These are phyloP conservation scores for Atta texana DNA, from an alignment of 1,140 invertebrate genomes.

Conservation along the genomic window DNA sequence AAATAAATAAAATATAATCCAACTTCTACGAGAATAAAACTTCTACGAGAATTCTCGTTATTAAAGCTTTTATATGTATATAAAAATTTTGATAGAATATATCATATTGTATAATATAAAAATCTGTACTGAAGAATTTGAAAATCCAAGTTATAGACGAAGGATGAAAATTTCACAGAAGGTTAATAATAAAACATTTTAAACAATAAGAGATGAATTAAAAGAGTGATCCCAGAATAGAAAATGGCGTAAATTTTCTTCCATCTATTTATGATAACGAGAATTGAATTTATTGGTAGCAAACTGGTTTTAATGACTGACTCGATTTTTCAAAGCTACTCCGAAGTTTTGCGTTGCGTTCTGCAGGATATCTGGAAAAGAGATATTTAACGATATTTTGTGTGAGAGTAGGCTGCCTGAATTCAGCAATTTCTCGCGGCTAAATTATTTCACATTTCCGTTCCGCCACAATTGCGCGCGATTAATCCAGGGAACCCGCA, in stretches of 20 bases:
- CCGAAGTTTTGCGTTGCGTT: background rate
- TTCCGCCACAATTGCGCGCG: background rate
- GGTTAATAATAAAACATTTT: background rate
- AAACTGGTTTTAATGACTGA: background rate
- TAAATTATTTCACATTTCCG: slow-evolving; percentile 32
- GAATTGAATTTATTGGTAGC: background rate
- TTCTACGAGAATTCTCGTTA: too few species aligned
- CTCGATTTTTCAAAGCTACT: background rate
- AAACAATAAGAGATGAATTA: background rate
- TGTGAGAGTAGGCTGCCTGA: background rate
- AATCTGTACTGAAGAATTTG: too few species aligned
- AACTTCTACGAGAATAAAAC: too few species aligned
- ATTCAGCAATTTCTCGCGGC: background rate
- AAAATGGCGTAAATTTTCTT: background rate
- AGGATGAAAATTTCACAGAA: too few species aligned
- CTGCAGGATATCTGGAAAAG: background rate
- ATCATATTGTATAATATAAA: too few species aligned
- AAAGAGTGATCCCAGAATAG: background rate
- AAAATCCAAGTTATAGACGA: too few species aligned
- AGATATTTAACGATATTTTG: background rate
- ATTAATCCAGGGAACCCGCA: background rate
- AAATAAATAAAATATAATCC: too few species aligned
- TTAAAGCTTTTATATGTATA: too few species aligned
- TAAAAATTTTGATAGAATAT: too few species aligned
- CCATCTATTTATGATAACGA: background rate